Base-by-base conservation (phyloP, 2,797 vertebrate genomes). In the Pyrocephalus nanus region DNA sequence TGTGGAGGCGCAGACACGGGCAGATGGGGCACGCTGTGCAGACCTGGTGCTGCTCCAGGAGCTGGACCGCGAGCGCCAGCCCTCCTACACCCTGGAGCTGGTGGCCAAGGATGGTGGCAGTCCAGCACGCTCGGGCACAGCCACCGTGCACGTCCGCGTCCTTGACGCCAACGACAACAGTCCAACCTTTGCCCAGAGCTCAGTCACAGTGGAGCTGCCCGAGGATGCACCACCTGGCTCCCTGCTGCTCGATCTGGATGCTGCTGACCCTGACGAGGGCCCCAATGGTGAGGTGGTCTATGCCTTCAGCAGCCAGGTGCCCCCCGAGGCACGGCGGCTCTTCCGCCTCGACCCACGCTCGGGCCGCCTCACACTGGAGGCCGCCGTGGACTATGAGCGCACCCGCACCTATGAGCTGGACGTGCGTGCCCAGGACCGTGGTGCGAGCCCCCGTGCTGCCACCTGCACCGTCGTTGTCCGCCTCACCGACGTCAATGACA, bases 111-210 rank as follows among this genome's bases (percentile, higher is more conserved):
- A 99, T 19, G 99, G 99, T 2, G 99, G 99, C 12, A 98, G 97
- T 61, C 99, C 99, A 0, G 91, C 97, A 2, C 98, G 98, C 85
- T 98, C 98, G 0, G 98, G 99, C 57, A 98, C 98, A 0, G 98
- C 98, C 22, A 98, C 98, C 2, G 98, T 99, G 83, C 98, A 98
- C 0, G 97, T 99, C 25, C 98, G 98, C 4, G 99, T 99, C 81
- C 98, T 99, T 9, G 99, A 99, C 29, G 99, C 98, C 86, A 99
- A 99, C 3, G 99, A 99, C 97, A 99, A 99, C 93, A 99, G 98
- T 67, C 99, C 99, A 2, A 97, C 98, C 88, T 99, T 99, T 58
- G 98, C 99, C 40, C 98, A 98, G 92, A 98, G 97, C 47, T 98
- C 98, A 1, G 98, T 98, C 77, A 98, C 98, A 0, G 98, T 99